Conservation (phyloP, 2,113 vertebrate species). For the Axis porcinus region DNA sequence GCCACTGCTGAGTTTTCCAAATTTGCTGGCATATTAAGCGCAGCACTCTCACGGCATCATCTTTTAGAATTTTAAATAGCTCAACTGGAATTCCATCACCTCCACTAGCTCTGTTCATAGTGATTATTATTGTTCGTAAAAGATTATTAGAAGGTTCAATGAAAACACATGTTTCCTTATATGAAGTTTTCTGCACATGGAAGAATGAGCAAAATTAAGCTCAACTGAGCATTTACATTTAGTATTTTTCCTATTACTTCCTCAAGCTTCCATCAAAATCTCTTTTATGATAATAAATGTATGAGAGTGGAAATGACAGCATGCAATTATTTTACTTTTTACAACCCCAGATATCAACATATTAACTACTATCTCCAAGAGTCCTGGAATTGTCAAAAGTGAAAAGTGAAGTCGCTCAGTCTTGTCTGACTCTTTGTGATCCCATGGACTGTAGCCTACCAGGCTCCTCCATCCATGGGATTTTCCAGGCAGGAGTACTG, state of each 20-base stretch:
- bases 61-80: neutral
- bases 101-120: neutral
- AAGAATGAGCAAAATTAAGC: neutral
- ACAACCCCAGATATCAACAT: neutral
- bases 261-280: neutral
- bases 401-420: neutral
- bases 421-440: rapidly evolving
- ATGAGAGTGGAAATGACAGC: neutral
- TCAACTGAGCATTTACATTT: neutral
- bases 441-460: neutral
- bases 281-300: neutral
- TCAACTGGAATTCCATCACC: neutral
- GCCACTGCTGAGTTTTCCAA: neutral
- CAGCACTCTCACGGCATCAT: neutral
- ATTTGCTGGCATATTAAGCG: neutral
- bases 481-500: neutral
- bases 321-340: neutral
- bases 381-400: neutral
- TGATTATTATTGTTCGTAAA: neutral
- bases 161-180: neutral
- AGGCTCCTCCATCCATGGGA: neutral
- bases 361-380: neutral
- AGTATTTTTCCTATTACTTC: neutral
- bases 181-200: neutral
- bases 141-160: neutral